These are phyloP conservation scores for Tiliqua scincoides DNA, from an alignment of 2,113 vertebrate species.

Conservation along the genomic window DNA sequence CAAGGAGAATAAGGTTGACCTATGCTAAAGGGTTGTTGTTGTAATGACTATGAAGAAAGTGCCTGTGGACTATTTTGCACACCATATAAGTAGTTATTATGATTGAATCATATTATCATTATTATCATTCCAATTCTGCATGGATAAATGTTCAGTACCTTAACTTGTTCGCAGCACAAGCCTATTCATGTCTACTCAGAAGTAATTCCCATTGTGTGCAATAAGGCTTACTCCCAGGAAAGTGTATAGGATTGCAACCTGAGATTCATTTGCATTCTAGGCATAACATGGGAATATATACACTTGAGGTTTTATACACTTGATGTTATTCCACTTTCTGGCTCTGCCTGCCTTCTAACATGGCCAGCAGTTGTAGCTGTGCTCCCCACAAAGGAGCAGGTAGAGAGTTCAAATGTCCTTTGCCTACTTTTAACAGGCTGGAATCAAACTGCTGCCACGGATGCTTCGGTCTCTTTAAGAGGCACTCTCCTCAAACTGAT, in stretches of 20 bases:
- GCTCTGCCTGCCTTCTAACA: background rate
- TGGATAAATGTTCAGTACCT: background rate
- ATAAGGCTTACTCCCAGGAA: too few species aligned
- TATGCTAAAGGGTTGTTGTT: background rate
- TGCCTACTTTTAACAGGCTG: background rate
- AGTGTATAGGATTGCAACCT: too few species aligned
- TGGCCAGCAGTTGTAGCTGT: background rate
- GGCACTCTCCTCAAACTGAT: conserved; percentile 49
- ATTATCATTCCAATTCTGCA: too few species aligned
- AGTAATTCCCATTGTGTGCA: too few species aligned
- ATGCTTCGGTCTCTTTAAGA: conserved; percentile 42
- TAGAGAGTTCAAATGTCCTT: background rate
- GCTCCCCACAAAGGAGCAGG: background rate
- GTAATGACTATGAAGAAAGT: background rate
- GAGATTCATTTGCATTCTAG: background rate
- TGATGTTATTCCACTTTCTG: background rate
- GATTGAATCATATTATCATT: background rate
- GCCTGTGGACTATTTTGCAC: background rate
- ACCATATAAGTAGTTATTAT: background rate
- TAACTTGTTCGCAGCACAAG: too few species aligned
- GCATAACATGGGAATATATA: background rate
- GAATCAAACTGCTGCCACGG: conserved; percentile 16
- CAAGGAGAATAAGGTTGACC: background rate
- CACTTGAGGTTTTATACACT: too few species aligned
- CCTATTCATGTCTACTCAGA: too few species aligned